Evolutionary conservation across 2,113 vertebrate species (phyloP).

Genomic region (Petromus typicus): DNA sequence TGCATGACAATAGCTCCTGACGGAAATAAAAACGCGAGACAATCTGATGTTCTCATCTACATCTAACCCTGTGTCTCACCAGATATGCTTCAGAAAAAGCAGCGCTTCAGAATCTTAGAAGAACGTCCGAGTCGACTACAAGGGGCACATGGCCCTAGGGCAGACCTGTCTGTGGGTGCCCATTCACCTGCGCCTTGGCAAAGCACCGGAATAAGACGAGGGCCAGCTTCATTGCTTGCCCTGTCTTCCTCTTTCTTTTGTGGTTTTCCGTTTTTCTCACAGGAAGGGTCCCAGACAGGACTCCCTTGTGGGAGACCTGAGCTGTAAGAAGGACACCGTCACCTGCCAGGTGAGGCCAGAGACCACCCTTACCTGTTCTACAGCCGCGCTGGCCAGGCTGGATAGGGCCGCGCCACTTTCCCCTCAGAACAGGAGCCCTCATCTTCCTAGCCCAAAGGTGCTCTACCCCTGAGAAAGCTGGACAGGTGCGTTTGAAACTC

Average conservation of each 20-base stretch:
- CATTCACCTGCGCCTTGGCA: not conserved
- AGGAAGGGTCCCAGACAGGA: not conserved
- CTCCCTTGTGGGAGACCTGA: not conserved
- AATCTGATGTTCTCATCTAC: slow-evolving; percentile 1
- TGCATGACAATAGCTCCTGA: not conserved
- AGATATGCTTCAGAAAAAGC: slow-evolving; percentile 22
- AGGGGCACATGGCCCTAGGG: not conserved
- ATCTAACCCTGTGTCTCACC: not conserved
- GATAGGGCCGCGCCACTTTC: not conserved
- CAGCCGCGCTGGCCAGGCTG: slow-evolving; percentile 14
- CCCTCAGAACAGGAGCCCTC: slow-evolving; percentile 56
- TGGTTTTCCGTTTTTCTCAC: not conserved
- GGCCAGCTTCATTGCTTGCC: not conserved
- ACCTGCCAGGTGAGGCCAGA: not conserved
- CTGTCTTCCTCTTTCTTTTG: not conserved
- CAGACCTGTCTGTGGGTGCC: not conserved
- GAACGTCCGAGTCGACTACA: slow-evolving; percentile 4
- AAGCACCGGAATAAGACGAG: not conserved
- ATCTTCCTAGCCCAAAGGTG: slow-evolving; percentile 49
- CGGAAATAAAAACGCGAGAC: slow-evolving; percentile 32
- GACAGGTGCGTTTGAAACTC: slow-evolving; percentile 46
- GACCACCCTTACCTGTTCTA: not conserved
- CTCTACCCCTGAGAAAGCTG: not conserved
- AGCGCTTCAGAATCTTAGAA: not conserved
- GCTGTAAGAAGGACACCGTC: not conserved